phyloP scores from a whole-genome alignment of 2,113 vertebrate genomes.

The Falco punctatus region DNA sequence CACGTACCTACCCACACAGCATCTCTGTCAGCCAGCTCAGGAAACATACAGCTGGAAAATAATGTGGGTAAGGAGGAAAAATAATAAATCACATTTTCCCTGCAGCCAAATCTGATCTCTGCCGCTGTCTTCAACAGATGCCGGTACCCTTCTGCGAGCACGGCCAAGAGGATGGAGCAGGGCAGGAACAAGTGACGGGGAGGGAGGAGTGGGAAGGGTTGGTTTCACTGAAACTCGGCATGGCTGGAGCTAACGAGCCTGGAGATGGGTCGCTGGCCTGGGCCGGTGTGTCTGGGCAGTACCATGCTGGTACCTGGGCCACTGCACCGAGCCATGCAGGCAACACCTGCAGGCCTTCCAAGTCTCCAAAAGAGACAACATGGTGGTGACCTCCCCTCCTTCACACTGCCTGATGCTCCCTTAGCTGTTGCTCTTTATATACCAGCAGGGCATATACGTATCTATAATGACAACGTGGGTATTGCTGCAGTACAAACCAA shows the following conservation, averaged over 20 bases:
- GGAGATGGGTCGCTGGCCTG: neutral
- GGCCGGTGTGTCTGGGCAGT: neutral
- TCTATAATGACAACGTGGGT: neutral
- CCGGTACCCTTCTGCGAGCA: neutral
- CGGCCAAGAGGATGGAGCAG: neutral
- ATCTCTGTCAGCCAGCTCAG: neutral
- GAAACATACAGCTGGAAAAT: neutral
- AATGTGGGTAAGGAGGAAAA: neutral
- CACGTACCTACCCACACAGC: rapidly evolving
- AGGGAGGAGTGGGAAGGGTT: neutral
- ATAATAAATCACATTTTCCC: neutral
- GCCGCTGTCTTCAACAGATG: neutral
- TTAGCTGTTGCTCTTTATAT: neutral
- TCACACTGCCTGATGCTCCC: neutral
- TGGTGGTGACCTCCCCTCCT: rapidly evolving
- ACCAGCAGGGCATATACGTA: neutral
- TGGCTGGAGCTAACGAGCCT: neutral
- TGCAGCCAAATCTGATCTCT: neutral
- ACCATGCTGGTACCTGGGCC: neutral
- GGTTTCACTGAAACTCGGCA: neutral
- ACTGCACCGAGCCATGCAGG: rapidly evolving
- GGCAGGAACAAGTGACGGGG: neutral
- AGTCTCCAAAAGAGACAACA: neutral
- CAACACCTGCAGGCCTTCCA: neutral
- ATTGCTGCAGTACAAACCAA: neutral